These are phyloP conservation scores for Mormyrus lacerda DNA, from an alignment of 2,113 vertebrate genomes.

Conservation along the genomic window DNA sequence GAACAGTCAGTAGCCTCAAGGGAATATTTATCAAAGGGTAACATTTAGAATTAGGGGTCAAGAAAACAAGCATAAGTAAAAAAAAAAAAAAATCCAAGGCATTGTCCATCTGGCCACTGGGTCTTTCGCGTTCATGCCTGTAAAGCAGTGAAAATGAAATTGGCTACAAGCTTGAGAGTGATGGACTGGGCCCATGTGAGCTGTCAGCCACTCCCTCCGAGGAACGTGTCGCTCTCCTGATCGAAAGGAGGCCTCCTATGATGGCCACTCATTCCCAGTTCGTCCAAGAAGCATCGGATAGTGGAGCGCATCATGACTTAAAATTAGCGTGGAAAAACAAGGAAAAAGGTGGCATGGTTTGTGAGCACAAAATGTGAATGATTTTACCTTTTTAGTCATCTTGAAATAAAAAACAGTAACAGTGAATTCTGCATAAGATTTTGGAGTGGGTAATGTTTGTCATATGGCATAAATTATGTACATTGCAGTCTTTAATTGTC, in stretches of 20 bases:
- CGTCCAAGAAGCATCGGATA: not conserved
- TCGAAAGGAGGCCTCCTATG: not conserved
- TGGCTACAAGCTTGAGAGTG: not conserved
- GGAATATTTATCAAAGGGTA: not conserved
- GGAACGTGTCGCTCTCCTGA: not conserved
- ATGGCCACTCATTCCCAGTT: not conserved
- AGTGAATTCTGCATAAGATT: not conserved
- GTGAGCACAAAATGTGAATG: not conserved
- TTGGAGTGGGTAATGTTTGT: not conserved
- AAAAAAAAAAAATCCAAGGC: not conserved
- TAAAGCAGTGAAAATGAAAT: not conserved
- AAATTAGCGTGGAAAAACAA: not conserved
- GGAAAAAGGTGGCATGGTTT: not conserved
- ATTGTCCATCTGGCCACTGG: not conserved
- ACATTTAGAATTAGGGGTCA: not conserved
- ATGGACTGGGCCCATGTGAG: not conserved
- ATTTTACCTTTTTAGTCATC: not conserved
- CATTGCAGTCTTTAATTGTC: not conserved
- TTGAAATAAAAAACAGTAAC: not conserved
- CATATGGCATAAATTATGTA: not conserved
- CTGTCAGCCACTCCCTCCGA: not conserved
- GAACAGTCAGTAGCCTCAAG: not conserved
- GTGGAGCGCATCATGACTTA: not conserved
- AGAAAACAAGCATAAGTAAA: not conserved
- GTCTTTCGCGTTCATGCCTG: not conserved